A percentile compares a stretch with the other conserved stretches of the same genome.
Conservation (phyloP, 2,797 vertebrate species). For the Rhinoraja longicauda region DNA sequence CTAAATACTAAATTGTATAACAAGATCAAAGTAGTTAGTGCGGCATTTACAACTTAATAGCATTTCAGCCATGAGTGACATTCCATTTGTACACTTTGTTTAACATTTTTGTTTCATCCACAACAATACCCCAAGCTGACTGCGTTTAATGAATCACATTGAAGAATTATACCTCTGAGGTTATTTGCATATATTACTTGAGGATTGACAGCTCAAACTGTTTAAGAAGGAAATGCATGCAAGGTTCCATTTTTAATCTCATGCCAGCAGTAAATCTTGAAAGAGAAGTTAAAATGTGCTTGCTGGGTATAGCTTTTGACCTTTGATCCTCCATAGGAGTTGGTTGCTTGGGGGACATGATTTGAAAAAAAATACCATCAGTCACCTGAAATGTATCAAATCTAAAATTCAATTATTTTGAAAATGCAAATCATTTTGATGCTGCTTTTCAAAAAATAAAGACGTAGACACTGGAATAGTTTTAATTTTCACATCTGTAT, state of each 20-base stretch:
- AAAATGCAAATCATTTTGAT: background rate
- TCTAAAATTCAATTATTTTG: slow-evolving; percentile 1
- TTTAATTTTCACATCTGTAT: background rate
- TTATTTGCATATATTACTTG: background rate
- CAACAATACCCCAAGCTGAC: background rate
- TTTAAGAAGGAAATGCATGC: background rate
- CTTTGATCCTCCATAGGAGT: background rate
- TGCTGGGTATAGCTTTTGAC: background rate
- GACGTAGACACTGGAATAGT: background rate
- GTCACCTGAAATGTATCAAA: background rate
- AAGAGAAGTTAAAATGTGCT: background rate
- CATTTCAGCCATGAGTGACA: background rate
- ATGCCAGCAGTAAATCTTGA: background rate
- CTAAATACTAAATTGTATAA: background rate
- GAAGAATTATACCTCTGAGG: background rate
- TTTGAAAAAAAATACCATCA: background rate
- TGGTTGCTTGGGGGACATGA: background rate
- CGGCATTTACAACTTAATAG: background rate
- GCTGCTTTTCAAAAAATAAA: background rate
- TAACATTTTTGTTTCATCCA: background rate
- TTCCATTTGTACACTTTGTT: background rate
- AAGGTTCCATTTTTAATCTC: background rate
- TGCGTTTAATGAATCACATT: background rate
- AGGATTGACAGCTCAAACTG: background rate
- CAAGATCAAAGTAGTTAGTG: background rate